A percentile compares a stretch with the other conserved stretches of the same genome.
These are phyloP conservation scores for Chrysodeixis includens DNA, from an alignment of 2,888 invertebrate genomes.

Conservation along the genomic window DNA sequence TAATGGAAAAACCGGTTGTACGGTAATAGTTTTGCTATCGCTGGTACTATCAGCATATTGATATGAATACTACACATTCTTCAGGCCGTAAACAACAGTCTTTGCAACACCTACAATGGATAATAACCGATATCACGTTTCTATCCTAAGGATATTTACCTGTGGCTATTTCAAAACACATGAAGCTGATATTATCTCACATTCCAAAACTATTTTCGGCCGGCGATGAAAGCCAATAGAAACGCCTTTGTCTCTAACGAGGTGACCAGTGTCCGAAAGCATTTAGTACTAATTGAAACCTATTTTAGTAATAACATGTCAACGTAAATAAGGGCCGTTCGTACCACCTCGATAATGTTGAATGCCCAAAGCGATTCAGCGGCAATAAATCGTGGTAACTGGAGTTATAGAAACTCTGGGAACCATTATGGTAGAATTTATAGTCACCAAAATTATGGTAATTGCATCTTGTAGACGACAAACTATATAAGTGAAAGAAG, in stretches of 20 bases:
- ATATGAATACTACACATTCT: constrained; percentile 4
- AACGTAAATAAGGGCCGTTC: constrained; percentile 54
- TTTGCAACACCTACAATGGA: not conserved
- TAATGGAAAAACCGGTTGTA: not conserved
- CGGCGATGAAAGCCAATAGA: constrained; percentile 28
- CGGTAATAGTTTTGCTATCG: constrained; percentile 12
- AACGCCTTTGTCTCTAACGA: constrained; percentile 44
- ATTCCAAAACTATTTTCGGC: constrained; percentile 13
- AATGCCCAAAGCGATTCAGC: constrained; percentile 54
- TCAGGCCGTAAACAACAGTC: too few species aligned
- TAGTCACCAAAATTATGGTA: constrained; percentile 53
- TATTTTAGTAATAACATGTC: constrained; percentile 50
- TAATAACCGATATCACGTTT: not conserved
- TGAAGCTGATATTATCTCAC: not conserved
- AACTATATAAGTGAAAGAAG: constrained; percentile 20
- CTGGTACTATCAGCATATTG: not conserved
- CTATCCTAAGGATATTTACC: not conserved
- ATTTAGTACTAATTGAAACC: constrained; percentile 57
- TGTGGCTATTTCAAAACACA: not conserved
- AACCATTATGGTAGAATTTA: constrained; percentile 50
- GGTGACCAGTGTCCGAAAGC: constrained; percentile 33
- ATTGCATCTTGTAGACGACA: constrained; percentile 44
- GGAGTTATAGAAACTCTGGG: constrained; percentile 53
- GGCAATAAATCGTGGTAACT: constrained; percentile 51
- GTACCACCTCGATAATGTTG: constrained; percentile 46